phyloP scores from a whole-genome alignment of 2,888 invertebrate genomes.

The Heliothis peltigera region DNA sequence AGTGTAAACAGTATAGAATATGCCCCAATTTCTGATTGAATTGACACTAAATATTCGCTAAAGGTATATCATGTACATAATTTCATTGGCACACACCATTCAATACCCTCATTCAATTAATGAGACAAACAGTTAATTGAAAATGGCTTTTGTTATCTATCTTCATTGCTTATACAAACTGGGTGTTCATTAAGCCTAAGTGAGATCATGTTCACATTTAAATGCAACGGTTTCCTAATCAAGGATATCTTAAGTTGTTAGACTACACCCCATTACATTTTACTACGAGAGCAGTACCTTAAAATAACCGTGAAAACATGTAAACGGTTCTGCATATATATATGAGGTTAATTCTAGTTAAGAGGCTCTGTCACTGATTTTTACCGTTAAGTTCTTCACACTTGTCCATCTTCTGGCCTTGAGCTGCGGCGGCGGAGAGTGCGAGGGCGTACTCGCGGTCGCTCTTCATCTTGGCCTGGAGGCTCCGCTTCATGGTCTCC shows the following conservation, averaged over 20 bases:
- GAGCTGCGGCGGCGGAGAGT: slow-evolving; percentile 94
- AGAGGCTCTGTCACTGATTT: slow-evolving; percentile 35
- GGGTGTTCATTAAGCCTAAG: slow-evolving; percentile 8
- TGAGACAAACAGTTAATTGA: slow-evolving; percentile 9
- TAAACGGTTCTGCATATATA: slow-evolving; percentile 38
- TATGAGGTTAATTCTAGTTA: slow-evolving; percentile 47
- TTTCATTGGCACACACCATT: background rate
- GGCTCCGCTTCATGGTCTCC: slow-evolving; percentile 97
- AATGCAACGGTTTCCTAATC: slow-evolving; percentile 52
- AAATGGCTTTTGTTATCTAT: slow-evolving; percentile 10
- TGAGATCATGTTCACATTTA: slow-evolving; percentile 41
- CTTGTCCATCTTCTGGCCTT: slow-evolving; percentile 95
- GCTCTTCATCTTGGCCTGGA: slow-evolving; percentile 96
- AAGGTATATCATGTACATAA: slow-evolving; percentile 1
- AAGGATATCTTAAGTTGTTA: slow-evolving; percentile 15
- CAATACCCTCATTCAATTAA: slow-evolving; percentile 8
- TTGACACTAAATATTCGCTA: no score
- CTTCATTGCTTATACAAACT: slow-evolving; percentile 26
- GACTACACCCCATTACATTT: slow-evolving; percentile 11
- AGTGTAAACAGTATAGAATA: no score
- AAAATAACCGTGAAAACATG: slow-evolving; percentile 31
- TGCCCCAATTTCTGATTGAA: no score
- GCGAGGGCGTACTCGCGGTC: slow-evolving; percentile 97
- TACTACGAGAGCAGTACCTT: background rate
- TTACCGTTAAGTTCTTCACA: slow-evolving; percentile 92